Base-by-base conservation (phyloP, 2,888 invertebrate species). In the Pandemis cinnamomeana region DNA sequence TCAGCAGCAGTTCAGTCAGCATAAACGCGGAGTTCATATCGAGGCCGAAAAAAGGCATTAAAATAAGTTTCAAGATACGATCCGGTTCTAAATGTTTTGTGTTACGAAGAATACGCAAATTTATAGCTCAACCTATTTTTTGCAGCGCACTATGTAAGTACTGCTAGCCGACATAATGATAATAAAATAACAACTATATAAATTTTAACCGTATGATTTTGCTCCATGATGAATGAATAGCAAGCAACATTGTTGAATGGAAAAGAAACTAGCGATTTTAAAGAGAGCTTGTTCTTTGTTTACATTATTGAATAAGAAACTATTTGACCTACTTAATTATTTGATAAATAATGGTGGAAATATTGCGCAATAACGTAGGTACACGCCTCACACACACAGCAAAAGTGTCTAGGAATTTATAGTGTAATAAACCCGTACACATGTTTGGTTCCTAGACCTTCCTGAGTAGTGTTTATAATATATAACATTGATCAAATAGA, bases 221-320 rank as follows among this genome's bases (percentile, higher is more conserved):
- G 11, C 11, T 42, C 4, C 7, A 72, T 44, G 51, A 67, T 53
- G 53, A 72, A 63, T 70, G 46, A 68, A 67, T 41, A 53, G 61
- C 27, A 62, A 53, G 60, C 61, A 72, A 15, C 11, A 62, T 53
- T 13, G 55, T 61, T 51, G 15, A 55, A 71, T 15, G 53, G 41
- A 48, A 67, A 64, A 41, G 60, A 62, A 67, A 53, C 71, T 72
- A 67, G 67, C 67, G 62, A 72, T 72, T 44, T 72, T 62, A 72
- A 61, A 67, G 71, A 71, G 72, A 72, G 72, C 67, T 67, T 68
- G 67, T 53, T 62, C 41, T 62, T 51, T 42, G 42, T 42, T 55
- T 67, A 44, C 27, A 53, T 10, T 48, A 58, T 55, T 41, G 20
- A 44, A 7, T 42, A 53, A 13, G 48, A 64, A 64, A 62, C 44